Evolutionary conservation across 2,888 invertebrate species (phyloP).

Genomic region (Agrilus cyanescens): DNA sequence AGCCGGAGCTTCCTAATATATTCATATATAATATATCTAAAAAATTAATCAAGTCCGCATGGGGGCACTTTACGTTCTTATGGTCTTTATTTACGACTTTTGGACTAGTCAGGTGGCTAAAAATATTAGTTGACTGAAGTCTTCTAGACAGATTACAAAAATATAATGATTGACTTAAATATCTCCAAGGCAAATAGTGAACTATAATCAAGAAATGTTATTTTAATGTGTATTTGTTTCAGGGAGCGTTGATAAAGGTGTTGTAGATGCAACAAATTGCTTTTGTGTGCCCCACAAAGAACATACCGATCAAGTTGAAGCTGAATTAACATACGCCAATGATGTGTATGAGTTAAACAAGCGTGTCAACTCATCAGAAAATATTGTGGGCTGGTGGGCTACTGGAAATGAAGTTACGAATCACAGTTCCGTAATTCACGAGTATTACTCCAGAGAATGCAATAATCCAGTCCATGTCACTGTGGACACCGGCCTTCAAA

Average conservation of each 20-base stretch:
- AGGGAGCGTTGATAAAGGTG: constrained; percentile 83
- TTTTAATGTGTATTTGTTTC: constrained; percentile 19
- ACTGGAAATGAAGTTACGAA: constrained; percentile 96
- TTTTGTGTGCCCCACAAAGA: constrained; percentile 99
- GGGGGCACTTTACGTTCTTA: not conserved
- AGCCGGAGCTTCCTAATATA: too few species aligned
- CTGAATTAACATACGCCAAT: constrained; percentile 92
- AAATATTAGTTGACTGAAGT: too few species aligned
- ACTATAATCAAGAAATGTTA: not conserved
- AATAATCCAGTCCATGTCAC: constrained; percentile 91
- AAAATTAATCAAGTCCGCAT: too few species aligned
- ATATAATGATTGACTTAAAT: too few species aligned
- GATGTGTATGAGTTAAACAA: constrained; percentile 90
- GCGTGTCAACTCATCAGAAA: constrained; percentile 84
- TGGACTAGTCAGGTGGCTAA: too few species aligned
- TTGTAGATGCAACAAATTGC: constrained; percentile 95
- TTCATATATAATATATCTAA: too few species aligned
- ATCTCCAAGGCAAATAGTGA: too few species aligned
- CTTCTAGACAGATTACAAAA: too few species aligned
- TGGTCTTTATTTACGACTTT: not conserved
- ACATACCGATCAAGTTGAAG: constrained; percentile 93
- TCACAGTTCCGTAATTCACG: constrained; percentile 94
- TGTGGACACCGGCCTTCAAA: constrained; percentile 81
- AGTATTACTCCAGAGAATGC: constrained; percentile 91
- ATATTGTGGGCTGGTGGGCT: constrained; percentile 98